Percentiles rank a stretch among this genome's conserved stretches.
Conservation (phyloP, 2,888 invertebrate species). For the Phytoseiulus persimilis region DNA sequence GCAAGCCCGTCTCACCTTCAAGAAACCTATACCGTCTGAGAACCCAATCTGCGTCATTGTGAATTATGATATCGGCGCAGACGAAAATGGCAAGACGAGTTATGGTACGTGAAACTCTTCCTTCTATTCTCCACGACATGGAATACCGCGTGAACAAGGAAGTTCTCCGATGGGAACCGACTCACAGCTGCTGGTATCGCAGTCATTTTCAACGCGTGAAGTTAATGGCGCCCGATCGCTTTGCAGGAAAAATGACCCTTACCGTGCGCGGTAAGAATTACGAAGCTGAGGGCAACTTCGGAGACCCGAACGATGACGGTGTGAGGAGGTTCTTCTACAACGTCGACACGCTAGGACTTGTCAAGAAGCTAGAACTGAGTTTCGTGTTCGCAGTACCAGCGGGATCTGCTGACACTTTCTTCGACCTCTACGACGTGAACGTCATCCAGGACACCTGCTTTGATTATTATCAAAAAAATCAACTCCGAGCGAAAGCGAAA, state of each 20-base stretch:
- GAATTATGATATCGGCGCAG: conserved; percentile 19
- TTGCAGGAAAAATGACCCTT: conserved; percentile 11
- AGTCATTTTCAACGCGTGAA: not conserved
- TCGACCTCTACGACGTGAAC: conserved; percentile 9
- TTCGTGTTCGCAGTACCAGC: conserved; percentile 24
- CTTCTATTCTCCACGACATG: not conserved
- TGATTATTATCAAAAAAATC: conserved; percentile 16
- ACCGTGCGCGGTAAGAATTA: conserved; percentile 14
- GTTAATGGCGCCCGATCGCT: not conserved
- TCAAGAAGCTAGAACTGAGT: not conserved
- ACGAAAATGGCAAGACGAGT: conserved; percentile 19
- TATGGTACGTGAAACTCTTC: not conserved
- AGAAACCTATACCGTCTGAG: conserved; percentile 17
- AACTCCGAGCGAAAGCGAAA: conserved; percentile 32
- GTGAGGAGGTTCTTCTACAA: conserved; percentile 31
- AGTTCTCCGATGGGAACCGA: not conserved
- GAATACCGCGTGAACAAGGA: too few species aligned
- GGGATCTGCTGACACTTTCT: conserved; percentile 17
- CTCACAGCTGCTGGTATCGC: not conserved
- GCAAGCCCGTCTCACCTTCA: conserved; percentile 27
- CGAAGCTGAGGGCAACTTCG: conserved; percentile 26
- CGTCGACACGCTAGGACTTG: conserved; percentile 17
- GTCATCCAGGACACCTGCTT: conserved; percentile 22
- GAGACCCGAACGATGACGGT: conserved; percentile 14
- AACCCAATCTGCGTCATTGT: conserved; percentile 30